Conservation (phyloP, 2,797 vertebrate species). For the Apogon hyalosoma region DNA sequence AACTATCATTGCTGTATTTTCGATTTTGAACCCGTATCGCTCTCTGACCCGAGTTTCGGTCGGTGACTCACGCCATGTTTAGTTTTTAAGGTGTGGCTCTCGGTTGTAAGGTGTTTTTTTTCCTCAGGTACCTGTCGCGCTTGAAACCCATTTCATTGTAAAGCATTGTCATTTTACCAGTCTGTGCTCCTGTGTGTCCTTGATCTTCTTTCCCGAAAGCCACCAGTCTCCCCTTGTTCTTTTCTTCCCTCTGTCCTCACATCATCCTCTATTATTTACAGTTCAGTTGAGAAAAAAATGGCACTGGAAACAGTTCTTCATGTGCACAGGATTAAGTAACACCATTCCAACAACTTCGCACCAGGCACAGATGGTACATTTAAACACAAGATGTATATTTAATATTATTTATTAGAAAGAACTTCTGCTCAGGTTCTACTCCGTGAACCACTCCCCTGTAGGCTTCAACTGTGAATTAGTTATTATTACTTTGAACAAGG, state of each 20-base stretch:
- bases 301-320: slow-evolving; percentile 11
- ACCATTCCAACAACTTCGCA: too few species aligned
- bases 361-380: neutral
- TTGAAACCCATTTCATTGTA: neutral
- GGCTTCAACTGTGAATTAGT: neutral
- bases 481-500: slow-evolving; percentile 16
- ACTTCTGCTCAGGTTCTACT: neutral
- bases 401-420: neutral
- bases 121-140: slow-evolving; percentile 20
- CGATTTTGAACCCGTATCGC: neutral
- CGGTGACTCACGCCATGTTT: slow-evolving; percentile 77
- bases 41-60: slow-evolving; percentile 79
- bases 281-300: slow-evolving; percentile 29
- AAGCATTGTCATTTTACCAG: neutral
- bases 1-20: neutral
- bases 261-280: slow-evolving; percentile 57
- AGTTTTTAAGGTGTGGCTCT: slow-evolving; percentile 81
- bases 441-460: neutral
- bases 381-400: neutral
- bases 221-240: slow-evolving; percentile 15
- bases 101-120: slow-evolving; percentile 62
- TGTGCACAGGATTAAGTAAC: slow-evolving; percentile 3
- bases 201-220: slow-evolving; percentile 7
- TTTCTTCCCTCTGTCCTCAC: slow-evolving; percentile 40
- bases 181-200: slow-evolving; percentile 15